phyloP scores from a whole-genome alignment of 1,140 invertebrate genomes.

The Tetraneura akinire region DNA sequence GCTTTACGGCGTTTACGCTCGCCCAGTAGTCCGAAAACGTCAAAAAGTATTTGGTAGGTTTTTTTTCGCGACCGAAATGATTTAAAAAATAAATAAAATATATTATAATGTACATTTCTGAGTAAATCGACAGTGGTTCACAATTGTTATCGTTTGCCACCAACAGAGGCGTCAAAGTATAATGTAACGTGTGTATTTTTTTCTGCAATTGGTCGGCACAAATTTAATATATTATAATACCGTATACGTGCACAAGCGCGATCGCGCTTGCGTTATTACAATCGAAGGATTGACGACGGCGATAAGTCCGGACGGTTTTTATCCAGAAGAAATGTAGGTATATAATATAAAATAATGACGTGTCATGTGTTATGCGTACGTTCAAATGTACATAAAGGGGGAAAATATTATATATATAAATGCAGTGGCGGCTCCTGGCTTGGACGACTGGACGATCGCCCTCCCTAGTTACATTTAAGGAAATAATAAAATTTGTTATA shows the following conservation, averaged over 20 bases:
- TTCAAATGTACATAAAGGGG: not conserved
- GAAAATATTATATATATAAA: not conserved
- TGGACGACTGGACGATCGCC: too few species aligned
- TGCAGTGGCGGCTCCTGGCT: too few species aligned
- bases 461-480: too few species aligned
- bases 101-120: not conserved
- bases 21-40: not conserved
- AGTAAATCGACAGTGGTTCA: not conserved
- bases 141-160: not conserved
- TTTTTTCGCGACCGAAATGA: too few species aligned
- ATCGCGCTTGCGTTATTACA: constrained; percentile 11
- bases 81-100: too few species aligned
- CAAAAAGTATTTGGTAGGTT: too few species aligned
- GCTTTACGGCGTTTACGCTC: constrained; percentile 23
- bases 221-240: too few species aligned
- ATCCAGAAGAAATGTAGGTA: constrained; percentile 19
- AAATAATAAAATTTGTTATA: too few species aligned
- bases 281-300: constrained; percentile 21
- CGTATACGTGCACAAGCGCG: not conserved
- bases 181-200: not conserved
- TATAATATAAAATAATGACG: constrained; percentile 51
- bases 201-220: not conserved
- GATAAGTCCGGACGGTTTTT: constrained; percentile 38
- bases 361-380: constrained; percentile 49
- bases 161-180: not conserved